Percentiles rank a stretch among this genome's conserved stretches.
These are phyloP conservation scores for Pararge aegeria DNA, from an alignment of 1,140 invertebrate genomes.

Conservation along the genomic window DNA sequence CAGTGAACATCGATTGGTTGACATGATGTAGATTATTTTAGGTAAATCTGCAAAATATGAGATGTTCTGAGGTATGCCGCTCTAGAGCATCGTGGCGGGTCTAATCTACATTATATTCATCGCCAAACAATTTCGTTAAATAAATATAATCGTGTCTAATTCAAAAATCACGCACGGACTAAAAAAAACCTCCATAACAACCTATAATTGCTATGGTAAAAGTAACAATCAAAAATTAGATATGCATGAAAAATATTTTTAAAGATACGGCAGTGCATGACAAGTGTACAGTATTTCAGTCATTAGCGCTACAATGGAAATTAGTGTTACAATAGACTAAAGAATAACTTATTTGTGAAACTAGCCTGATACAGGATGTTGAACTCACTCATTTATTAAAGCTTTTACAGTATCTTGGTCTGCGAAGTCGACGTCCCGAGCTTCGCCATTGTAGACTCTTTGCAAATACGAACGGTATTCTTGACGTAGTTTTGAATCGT, in stretches of 20 bases:
- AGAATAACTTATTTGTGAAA: too few species aligned
- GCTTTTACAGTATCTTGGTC: slow-evolving; percentile 68
- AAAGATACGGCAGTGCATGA: not conserved
- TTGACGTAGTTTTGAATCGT: slow-evolving; percentile 76
- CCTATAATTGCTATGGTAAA: not conserved
- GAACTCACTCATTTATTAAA: slow-evolving; percentile 80
- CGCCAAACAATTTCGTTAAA: too few species aligned
- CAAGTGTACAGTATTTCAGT: too few species aligned
- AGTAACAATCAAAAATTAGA: not conserved
- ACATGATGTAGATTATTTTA: too few species aligned
- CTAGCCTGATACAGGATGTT: not conserved
- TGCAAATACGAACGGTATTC: slow-evolving; percentile 77
- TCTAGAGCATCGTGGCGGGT: too few species aligned
- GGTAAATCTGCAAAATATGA: too few species aligned
- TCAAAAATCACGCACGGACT: not conserved
- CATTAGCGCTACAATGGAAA: not conserved
- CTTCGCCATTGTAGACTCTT: slow-evolving; percentile 80
- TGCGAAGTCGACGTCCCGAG: slow-evolving; percentile 81
- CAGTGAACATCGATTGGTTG: too few species aligned
- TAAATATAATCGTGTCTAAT: too few species aligned
- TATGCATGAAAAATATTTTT: not conserved
- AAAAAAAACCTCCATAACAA: not conserved
- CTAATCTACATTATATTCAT: too few species aligned
- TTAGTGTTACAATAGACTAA: slow-evolving; percentile 8
- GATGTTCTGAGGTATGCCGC: too few species aligned